phyloP scores from a whole-genome alignment of 1,140 invertebrate genomes.

The Diabrotica virgifera region DNA sequence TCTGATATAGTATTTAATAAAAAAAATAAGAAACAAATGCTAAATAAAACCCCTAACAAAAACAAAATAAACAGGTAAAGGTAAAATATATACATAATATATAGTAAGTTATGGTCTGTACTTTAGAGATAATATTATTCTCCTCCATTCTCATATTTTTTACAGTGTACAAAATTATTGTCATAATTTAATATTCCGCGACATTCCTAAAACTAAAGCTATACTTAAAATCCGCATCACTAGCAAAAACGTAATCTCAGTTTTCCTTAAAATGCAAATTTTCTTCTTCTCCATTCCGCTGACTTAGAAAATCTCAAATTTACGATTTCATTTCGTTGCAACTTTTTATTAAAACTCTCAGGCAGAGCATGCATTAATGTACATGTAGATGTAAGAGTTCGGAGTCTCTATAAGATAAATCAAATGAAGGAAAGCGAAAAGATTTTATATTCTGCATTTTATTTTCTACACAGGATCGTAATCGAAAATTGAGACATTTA shows the following conservation, averaged over 20 bases:
- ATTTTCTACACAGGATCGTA: neutral
- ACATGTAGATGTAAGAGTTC: slow-evolving; percentile 8
- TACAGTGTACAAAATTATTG: neutral
- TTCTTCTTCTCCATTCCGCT: slow-evolving; percentile 13
- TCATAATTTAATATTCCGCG: neutral
- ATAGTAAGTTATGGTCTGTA: too few relatives aligned
- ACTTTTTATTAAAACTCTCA: slow-evolving; percentile 12
- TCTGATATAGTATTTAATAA: too few relatives aligned
- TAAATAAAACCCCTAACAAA: too few relatives aligned
- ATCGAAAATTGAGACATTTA: too few relatives aligned
- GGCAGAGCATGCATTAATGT: slow-evolving; percentile 17
- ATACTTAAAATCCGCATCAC: slow-evolving; percentile 10
- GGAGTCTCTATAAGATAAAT: slow-evolving; percentile 17
- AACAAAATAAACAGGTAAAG: too few relatives aligned
- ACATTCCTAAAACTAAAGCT: slow-evolving; percentile 3
- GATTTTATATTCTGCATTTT: slow-evolving; percentile 16
- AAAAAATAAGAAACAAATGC: too few relatives aligned
- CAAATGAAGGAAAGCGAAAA: slow-evolving; percentile 20
- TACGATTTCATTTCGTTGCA: slow-evolving; percentile 16
- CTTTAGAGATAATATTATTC: too few relatives aligned
- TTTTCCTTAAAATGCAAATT: slow-evolving; percentile 11
- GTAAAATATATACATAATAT: too few relatives aligned
- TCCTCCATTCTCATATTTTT: too few relatives aligned
- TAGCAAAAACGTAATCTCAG: slow-evolving; percentile 8
- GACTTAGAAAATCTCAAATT: slow-evolving; percentile 16